These are phyloP conservation scores for Diachasmimorpha longicaudata DNA, from an alignment of 1,140 invertebrate species.

Conservation along the genomic window DNA sequence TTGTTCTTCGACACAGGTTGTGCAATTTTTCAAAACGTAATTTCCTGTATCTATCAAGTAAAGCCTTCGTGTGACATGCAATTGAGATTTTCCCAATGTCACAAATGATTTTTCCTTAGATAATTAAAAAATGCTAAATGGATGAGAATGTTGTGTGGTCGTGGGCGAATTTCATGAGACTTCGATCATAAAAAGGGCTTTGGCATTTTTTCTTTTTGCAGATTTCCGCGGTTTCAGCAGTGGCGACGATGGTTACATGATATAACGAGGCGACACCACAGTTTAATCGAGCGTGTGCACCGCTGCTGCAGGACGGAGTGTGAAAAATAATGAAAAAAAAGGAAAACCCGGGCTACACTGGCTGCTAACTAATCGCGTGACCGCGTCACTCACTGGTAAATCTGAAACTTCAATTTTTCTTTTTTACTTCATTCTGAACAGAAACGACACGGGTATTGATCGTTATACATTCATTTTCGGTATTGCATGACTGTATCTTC, in stretches of 20 bases:
- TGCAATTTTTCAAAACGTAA: background rate
- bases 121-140: background rate
- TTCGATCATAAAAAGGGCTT: background rate
- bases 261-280: background rate
- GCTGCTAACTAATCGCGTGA: background rate
- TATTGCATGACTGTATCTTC: background rate
- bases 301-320: background rate
- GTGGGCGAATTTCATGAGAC: background rate
- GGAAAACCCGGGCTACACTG: background rate
- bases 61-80: background rate
- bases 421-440: background rate
- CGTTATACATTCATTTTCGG: background rate
- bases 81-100: background rate
- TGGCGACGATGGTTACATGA: background rate
- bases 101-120: background rate
- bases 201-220: background rate
- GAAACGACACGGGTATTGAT: background rate
- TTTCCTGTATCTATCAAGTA: background rate
- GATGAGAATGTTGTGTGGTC: background rate
- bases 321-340: background rate
- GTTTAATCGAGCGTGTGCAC: background rate
- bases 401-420: background rate
- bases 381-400: background rate
- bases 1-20: no score
- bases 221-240: background rate